phyloP scores from a whole-genome alignment of 2,797 vertebrate genomes.

The Clarias laeviceps region DNA sequence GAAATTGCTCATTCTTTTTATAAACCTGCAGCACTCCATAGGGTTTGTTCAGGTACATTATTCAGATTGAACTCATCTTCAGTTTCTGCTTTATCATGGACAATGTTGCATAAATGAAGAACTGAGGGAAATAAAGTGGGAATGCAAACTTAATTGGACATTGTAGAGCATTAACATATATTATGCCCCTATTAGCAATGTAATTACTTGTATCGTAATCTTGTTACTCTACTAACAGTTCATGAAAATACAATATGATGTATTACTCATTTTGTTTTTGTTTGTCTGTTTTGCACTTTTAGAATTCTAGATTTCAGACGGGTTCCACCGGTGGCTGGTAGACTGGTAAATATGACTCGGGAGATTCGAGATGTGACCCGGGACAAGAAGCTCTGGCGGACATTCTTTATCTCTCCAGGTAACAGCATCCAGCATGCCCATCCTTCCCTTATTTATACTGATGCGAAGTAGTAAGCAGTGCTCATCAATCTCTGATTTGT shows the following conservation, averaged over 20 bases:
- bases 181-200: not conserved
- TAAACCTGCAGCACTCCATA: conserved; percentile 24
- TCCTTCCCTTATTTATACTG: conserved; percentile 18
- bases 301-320: conserved; percentile 96
- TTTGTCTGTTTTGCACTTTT: not conserved
- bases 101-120: not conserved
- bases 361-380: conserved; percentile 94
- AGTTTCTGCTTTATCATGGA: not conserved
- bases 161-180: not conserved
- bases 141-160: not conserved
- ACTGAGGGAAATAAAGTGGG: not conserved
- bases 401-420: conserved; percentile 99
- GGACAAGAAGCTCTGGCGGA: conserved; percentile 96
- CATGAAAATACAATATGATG: not conserved
- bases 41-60: conserved; percentile 14
- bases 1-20: conserved; percentile 27
- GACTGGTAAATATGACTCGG: conserved; percentile 94
- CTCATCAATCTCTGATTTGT: not conserved
- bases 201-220: conserved; percentile 14
- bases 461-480: not conserved
- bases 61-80: not conserved
- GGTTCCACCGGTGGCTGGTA: conserved; percentile 92
- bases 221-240: conserved; percentile 5
- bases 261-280: not conserved
- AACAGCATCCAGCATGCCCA: conserved; percentile 39